Percentiles rank a stretch among this genome's conserved stretches.
These are phyloP conservation scores for Pangasius krempfi DNA, from an alignment of 2,797 vertebrate genomes.

Conservation along the genomic window DNA sequence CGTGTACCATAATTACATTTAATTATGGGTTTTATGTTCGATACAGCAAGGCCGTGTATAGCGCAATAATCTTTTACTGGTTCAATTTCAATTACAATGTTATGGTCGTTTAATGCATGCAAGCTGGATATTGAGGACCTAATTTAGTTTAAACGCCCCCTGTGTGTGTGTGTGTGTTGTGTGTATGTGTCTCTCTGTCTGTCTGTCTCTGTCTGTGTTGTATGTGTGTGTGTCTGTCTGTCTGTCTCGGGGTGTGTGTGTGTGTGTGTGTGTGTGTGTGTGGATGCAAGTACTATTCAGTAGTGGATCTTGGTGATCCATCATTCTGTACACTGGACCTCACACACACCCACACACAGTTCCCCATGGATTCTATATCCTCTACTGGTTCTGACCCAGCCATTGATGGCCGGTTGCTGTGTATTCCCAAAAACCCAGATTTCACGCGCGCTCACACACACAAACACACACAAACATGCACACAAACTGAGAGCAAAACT, in stretches of 20 bases:
- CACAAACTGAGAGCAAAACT: no score
- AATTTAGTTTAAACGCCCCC: slow-evolving; percentile 1
- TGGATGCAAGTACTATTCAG: not conserved
- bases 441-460: no score
- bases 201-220: no score
- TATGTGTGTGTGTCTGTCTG: slow-evolving; percentile 12
- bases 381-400: no score
- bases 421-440: not conserved
- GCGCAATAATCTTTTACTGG: not conserved
- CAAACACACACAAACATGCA: no score
- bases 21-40: slow-evolving; percentile 8
- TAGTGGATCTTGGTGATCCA: slow-evolving; percentile 18
- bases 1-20: not conserved
- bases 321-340: not conserved
- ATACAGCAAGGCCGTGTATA: not conserved
- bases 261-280: slow-evolving; percentile 5
- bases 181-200: not conserved
- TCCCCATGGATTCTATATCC: not conserved
- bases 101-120: slow-evolving; percentile 8
- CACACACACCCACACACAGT: no score
- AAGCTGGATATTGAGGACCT: not conserved
- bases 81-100: slow-evolving; percentile 1
- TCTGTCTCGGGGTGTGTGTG: not conserved
- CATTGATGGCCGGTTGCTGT: not conserved
- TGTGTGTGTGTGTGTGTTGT: not conserved